These are phyloP conservation scores for Carcharodon carcharias DNA, from an alignment of 2,797 vertebrate species.

Conservation along the genomic window DNA sequence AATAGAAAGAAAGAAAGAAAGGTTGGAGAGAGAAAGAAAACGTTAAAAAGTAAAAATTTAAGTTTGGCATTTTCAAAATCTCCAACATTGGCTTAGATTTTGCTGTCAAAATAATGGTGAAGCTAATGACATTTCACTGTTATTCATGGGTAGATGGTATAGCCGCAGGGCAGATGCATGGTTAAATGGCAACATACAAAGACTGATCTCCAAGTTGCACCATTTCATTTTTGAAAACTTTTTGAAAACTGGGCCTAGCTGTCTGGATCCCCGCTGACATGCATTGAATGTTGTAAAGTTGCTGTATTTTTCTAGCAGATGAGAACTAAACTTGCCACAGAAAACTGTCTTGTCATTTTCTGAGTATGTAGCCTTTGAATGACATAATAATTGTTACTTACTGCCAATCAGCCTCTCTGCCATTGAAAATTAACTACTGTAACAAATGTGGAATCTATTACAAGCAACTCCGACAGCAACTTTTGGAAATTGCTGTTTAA, in stretches of 20 bases:
- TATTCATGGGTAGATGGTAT: not conserved
- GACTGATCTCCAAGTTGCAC: not conserved
- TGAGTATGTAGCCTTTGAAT: not conserved
- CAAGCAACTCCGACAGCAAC: not conserved
- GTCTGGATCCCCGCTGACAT: not conserved
- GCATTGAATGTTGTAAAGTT: not conserved
- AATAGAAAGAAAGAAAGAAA: not conserved
- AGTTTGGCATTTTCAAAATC: not conserved
- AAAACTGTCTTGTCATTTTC: not conserved
- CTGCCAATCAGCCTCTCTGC: not conserved
- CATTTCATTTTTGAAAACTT: not conserved
- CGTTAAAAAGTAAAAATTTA: not conserved
- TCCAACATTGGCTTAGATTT: not conserved
- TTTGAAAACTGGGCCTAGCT: not conserved
- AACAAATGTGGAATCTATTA: not conserved
- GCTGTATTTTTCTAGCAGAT: not conserved
- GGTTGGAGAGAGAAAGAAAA: not conserved
- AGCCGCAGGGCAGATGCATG: not conserved
- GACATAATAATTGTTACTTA: not conserved
- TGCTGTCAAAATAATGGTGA: not conserved
- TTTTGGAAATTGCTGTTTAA: not conserved
- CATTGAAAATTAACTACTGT: not conserved
- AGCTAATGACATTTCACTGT: not conserved
- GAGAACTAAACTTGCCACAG: not conserved
- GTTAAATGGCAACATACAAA: not conserved